Percentiles rank a stretch among this genome's conserved stretches.
These are phyloP conservation scores for Chelmon rostratus DNA, from an alignment of 2,797 vertebrate genomes.

Conservation along the genomic window DNA sequence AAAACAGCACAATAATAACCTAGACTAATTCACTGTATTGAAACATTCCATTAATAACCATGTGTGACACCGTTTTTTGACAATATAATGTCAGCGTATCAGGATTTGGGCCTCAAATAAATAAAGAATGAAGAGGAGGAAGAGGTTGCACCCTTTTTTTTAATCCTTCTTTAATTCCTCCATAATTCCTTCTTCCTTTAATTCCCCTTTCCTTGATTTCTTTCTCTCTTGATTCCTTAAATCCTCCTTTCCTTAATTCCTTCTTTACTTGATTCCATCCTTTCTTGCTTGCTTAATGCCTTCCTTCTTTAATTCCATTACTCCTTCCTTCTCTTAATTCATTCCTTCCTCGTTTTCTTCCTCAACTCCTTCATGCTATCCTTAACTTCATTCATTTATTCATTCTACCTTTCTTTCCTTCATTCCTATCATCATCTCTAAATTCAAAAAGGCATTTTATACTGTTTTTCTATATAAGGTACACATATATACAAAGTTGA, in stretches of 20 bases:
- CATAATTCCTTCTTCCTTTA: no score
- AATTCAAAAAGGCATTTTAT: no score
- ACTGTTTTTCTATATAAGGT: no score
- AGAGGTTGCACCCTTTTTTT: background rate
- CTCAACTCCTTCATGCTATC: background rate
- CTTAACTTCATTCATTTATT: background rate
- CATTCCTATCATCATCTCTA: background rate
- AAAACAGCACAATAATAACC: slow-evolving; percentile 8
- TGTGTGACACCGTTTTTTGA: background rate
- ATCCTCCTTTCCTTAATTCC: background rate
- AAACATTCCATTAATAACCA: background rate
- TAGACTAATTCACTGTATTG: background rate
- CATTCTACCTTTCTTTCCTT: background rate
- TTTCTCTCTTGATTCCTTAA: background rate
- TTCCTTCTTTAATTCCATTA: background rate
- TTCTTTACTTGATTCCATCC: background rate
- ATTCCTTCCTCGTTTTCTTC: background rate
- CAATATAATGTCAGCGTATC: background rate
- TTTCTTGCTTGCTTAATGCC: background rate
- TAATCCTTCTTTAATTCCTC: background rate
- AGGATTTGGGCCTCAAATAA: background rate
- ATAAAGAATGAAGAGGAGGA: background rate
- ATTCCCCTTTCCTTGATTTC: background rate
- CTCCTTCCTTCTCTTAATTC: no score
- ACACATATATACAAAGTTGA: no score